These are phyloP conservation scores for Nezara viridula DNA, from an alignment of 2,888 invertebrate genomes.

Conservation along the genomic window DNA sequence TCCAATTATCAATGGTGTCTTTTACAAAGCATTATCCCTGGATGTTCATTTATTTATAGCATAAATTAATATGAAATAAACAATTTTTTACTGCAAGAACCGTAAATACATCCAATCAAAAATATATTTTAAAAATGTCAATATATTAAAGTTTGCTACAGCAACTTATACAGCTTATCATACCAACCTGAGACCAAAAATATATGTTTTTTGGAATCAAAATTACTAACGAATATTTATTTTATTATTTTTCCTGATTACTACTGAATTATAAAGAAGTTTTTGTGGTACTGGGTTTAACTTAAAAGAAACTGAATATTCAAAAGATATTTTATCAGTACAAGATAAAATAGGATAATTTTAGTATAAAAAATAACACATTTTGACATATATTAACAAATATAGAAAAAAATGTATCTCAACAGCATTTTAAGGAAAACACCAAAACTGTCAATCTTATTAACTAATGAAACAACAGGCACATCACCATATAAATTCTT, in stretches of 20 bases:
- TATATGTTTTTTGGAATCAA: background rate
- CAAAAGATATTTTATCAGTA: constrained; percentile 67
- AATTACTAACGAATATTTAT: background rate
- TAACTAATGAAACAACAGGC: background rate
- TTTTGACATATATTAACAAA: background rate
- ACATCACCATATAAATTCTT: background rate
- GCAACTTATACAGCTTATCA: too few species aligned
- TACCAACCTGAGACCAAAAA: background rate
- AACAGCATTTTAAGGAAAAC: background rate
- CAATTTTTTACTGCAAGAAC: too few species aligned
- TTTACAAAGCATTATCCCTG: too few species aligned
- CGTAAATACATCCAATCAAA: too few species aligned
- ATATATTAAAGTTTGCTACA: too few species aligned
- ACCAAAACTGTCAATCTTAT: background rate
- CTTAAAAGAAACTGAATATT: constrained; percentile 22
- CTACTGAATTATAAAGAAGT: background rate
- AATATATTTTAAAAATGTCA: background rate
- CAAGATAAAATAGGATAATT: background rate
- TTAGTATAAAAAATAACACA: background rate
- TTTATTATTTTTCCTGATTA: background rate
- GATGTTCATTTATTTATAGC: background rate
- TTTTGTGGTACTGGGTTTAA: constrained; percentile 2
- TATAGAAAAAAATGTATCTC: background rate
- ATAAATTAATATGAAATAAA: background rate
- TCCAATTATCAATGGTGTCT: too few species aligned